Base-by-base conservation (phyloP, 2,113 vertebrate genomes). In the Nannobrachium achirus region DNA sequence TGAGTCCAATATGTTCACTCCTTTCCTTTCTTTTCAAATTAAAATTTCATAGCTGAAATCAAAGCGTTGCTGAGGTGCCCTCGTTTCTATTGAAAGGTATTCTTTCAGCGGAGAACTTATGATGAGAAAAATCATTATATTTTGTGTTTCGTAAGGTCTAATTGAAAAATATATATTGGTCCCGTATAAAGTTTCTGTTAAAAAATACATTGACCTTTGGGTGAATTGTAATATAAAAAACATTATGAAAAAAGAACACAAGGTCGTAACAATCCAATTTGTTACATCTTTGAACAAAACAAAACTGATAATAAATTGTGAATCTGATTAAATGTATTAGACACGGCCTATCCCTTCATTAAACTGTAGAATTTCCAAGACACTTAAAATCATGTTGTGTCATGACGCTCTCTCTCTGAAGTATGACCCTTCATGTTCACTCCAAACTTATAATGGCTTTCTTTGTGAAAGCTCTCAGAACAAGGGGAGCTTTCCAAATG, bases 41-140 rank as follows among this genome's bases (percentile, higher is more conserved):
- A 83, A 86, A 90, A 88, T 92, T 88, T 92, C 82, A 90, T 91
- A 86, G 89, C 76, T 79, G 78, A 84, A 90, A 88, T 92, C 83
- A 89, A 91, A 90, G 86, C 73, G 40, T 71, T 68, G 72, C 78
- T 75, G 79, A 87, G 78, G 74, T 87, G 75, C 80, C 80, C 78
- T 81, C 65, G 66, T 86, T 80, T 83, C 84, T 74, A 66, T 71
- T 82, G 68, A 86, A 67, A n/a, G 69, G 71, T 71, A 51, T 56
- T 78, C 67, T 80, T 71, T 86, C 78, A 72, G 66, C 72, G 66
- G 69, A 79, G 75, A 72, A 46, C 38, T 52, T 65, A 59, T 25
- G 66, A 76, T 51, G 72, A 76, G 58, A 70, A 63, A 82, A 79
- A 84, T 58, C 66, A 61, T 59, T 60, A 67, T 63, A 66, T 84